Base-by-base conservation (phyloP, 1,140 invertebrate genomes). In the Drosophila sturtevanti region DNA sequence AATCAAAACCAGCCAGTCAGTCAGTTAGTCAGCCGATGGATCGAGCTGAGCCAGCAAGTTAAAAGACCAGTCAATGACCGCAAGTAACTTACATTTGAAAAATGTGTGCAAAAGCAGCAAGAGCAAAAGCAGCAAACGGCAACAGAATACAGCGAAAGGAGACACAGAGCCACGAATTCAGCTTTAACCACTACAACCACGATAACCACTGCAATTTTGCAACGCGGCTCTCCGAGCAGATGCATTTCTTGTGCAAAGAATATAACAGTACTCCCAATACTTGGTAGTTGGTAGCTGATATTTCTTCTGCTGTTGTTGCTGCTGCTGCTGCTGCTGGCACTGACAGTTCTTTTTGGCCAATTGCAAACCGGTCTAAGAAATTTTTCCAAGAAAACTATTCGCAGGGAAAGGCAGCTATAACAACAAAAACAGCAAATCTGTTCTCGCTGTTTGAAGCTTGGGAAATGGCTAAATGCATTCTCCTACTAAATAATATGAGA, bases 81-180 rank as follows among this genome's bases (percentile, higher is more conserved):
- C 90, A 78, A 91, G 90, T 91, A 91, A 90, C 90, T 91, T 91
- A 91, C 90, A 91, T 91, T 91, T 90, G 90, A 90, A 91, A 91
- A 91, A 91, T 91, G 90, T 90, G 86, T 89, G 86, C 81, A 86
- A 89, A 89, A 89, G 74, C 79, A 48, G 41, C 41, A 48, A 48
- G 16, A 48, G 41, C 41, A 48, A 21, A 31, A 31, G 27, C 27
- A 31, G 4, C 24, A 24, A 24, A 24, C 24, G 24, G 27, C 41
- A 48, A 14, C 41, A 18, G 41, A 48, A 48, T 48, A 89, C 85
- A 89, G 85, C 85, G 85, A 89, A 89, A 89, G 85, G 86, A 89
- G 75, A 74, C 77, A 65, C 63, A 56, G 56, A 74, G 63, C 76
- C 79, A 82, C 70, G 16, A 18, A 48, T 21, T 21, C 41, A 48